Conservation (phyloP, 1,140 invertebrate genomes). For the Cherax quadricarinatus region DNA sequence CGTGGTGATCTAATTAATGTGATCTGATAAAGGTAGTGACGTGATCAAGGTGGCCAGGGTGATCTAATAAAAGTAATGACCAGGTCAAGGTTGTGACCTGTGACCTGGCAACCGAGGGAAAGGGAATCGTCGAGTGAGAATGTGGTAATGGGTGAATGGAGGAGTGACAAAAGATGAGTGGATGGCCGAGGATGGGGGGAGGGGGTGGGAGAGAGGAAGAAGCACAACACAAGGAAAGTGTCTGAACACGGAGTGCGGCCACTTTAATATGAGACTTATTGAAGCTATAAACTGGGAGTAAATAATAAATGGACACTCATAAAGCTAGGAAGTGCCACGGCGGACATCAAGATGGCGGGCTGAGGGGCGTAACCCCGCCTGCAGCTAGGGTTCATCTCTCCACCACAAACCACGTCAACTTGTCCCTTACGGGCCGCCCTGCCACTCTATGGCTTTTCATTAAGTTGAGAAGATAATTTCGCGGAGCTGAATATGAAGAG, state of each 20-base stretch:
- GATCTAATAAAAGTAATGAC: too few species aligned
- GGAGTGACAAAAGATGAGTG: too few species aligned
- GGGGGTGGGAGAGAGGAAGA: too few species aligned
- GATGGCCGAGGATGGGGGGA: too few species aligned
- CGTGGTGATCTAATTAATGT: too few species aligned
- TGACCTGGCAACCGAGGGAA: too few species aligned
- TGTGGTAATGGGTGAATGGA: too few species aligned
- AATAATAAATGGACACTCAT: slow-evolving; percentile 72
- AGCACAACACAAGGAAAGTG: slow-evolving; percentile 60
- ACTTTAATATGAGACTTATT: slow-evolving; percentile 72
- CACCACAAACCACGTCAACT: slow-evolving; percentile 18
- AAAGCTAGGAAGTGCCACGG: slow-evolving; percentile 69
- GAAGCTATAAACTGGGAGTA: slow-evolving; percentile 71
- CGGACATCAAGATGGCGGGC: slow-evolving; percentile 59
- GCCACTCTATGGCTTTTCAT: slow-evolving; percentile 65
- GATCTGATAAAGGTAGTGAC: too few species aligned
- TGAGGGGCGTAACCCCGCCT: slow-evolving; percentile 50
- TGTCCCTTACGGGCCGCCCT: slow-evolving; percentile 39
- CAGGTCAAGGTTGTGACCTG: too few species aligned
- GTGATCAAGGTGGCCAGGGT: too few species aligned
- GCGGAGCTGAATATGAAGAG: slow-evolving; percentile 67
- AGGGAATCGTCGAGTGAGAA: too few species aligned
- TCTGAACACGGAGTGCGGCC: slow-evolving; percentile 53
- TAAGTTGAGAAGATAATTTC: slow-evolving; percentile 70
- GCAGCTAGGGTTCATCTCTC: slow-evolving; percentile 41